phyloP scores from a whole-genome alignment of 2,888 invertebrate genomes.

The Apoda limacodes region DNA sequence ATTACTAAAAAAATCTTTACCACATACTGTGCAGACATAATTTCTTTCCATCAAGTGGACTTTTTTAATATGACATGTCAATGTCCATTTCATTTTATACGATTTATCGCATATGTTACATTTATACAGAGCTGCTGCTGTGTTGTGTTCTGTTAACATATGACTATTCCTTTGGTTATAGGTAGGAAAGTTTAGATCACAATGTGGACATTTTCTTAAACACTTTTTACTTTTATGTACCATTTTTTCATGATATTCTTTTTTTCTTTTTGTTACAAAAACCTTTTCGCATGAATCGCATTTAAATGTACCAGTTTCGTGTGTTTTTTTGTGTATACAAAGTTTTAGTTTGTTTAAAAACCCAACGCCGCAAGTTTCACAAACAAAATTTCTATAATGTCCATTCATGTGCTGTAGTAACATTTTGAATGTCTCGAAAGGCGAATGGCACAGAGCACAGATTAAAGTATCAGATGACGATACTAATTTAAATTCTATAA shows the following conservation, averaged over 20 bases:
- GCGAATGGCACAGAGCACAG: conserved; percentile 27
- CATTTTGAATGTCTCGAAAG: conserved; percentile 27
- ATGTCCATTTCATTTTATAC: conserved; percentile 41
- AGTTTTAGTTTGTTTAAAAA: too few species aligned
- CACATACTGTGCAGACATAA: conserved; percentile 61
- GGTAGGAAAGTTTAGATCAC: conserved; percentile 43
- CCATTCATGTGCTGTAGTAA: conserved; percentile 20
- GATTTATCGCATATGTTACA: conserved; percentile 48
- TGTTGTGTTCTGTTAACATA: conserved; percentile 49
- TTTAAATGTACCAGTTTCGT: conserved; percentile 47
- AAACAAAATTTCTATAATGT: conserved; percentile 20
- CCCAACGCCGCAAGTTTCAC: conserved; percentile 22
- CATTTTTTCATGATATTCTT: conserved; percentile 47
- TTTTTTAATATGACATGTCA: conserved; percentile 54
- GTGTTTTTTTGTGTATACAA: conserved; percentile 39
- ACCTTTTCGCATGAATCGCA: conserved; percentile 53
- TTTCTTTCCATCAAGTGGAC: conserved; percentile 58
- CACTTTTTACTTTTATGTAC: conserved; percentile 49
- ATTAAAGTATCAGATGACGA: conserved; percentile 19
- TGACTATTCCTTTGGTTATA: conserved; percentile 56
- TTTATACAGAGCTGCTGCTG: conserved; percentile 44
- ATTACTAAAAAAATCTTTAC: conserved; percentile 61
- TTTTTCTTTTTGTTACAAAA: conserved; percentile 39
- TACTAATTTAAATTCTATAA: conserved; percentile 30
- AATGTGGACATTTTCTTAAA: conserved; percentile 50